These are phyloP conservation scores for Brachylomia viminalis DNA, from an alignment of 2,888 invertebrate genomes.

Conservation along the genomic window DNA sequence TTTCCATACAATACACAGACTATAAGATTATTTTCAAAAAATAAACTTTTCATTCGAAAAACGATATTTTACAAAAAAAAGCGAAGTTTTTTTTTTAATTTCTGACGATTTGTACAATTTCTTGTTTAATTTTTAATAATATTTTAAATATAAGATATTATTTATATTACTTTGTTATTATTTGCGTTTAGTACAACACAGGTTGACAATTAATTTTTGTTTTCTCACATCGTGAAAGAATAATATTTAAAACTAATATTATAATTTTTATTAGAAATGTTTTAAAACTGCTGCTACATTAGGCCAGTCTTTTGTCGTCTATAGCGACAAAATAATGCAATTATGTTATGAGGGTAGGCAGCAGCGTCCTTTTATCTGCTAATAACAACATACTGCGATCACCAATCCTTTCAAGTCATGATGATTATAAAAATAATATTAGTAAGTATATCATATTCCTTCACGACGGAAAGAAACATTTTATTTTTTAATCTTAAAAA, in stretches of 20 bases:
- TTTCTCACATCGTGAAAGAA: conserved; percentile 10
- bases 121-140: conserved; percentile 42
- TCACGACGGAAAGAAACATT: background rate
- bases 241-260: background rate
- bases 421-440: background rate
- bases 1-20: conserved; percentile 1
- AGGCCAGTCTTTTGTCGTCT: conserved; percentile 3
- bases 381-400: background rate
- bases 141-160: conserved; percentile 46
- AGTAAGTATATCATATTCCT: background rate
- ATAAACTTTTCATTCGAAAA: background rate
- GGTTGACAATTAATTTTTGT: background rate
- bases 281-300: background rate
- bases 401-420: background rate
- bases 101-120: conserved; percentile 59
- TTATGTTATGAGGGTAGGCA: background rate
- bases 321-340: background rate
- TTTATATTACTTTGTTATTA: conserved; percentile 62
- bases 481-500: background rate
- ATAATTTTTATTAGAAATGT: background rate
- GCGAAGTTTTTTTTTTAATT: background rate
- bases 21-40: background rate
- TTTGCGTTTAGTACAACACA: conserved; percentile 47
- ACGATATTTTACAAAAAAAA: conserved; percentile 21
- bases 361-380: no score